These are phyloP conservation scores for Dermolepida albohirtum DNA, from an alignment of 2,888 invertebrate species.

Conservation along the genomic window DNA sequence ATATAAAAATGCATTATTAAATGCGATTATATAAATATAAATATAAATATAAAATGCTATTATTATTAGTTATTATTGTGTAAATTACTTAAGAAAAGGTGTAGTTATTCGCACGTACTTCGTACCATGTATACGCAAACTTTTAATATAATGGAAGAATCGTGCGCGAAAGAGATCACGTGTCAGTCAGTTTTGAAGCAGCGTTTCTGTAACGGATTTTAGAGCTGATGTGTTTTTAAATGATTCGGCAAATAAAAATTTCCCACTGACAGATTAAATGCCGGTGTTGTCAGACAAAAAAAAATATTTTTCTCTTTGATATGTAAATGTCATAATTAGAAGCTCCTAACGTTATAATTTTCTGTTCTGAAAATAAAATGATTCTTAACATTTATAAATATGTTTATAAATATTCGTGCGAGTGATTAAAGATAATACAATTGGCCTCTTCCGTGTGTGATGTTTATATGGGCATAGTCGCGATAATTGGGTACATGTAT, in stretches of 20 bases:
- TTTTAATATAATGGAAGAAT: slow-evolving; percentile 15
- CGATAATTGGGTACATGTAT: too few relatives aligned
- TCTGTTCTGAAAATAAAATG: background rate
- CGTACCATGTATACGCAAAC: background rate
- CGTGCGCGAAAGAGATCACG: background rate
- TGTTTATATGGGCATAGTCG: too few relatives aligned
- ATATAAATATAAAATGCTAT: too few relatives aligned
- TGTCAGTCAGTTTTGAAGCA: slow-evolving; percentile 9
- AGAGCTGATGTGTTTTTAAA: slow-evolving; percentile 26
- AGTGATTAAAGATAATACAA: too few relatives aligned
- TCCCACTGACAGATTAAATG: slow-evolving; percentile 24
- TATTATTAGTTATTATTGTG: too few relatives aligned
- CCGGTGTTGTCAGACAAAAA: slow-evolving; percentile 19
- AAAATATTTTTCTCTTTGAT: slow-evolving; percentile 17
- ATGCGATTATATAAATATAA: too few relatives aligned
- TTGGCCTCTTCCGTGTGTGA: too few relatives aligned
- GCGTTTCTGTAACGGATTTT: slow-evolving; percentile 17
- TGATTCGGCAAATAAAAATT: slow-evolving; percentile 21
- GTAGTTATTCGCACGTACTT: too few relatives aligned
- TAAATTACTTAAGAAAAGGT: too few relatives aligned
- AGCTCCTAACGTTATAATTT: slow-evolving; percentile 15
- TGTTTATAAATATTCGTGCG: too few relatives aligned
- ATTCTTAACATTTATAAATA: too few relatives aligned
- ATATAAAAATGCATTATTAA: too few relatives aligned
- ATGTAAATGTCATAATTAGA: slow-evolving; percentile 23